Evolutionary conservation across 2,113 vertebrate genomes (phyloP).

Genomic region (Terrapene triunguis): DNA sequence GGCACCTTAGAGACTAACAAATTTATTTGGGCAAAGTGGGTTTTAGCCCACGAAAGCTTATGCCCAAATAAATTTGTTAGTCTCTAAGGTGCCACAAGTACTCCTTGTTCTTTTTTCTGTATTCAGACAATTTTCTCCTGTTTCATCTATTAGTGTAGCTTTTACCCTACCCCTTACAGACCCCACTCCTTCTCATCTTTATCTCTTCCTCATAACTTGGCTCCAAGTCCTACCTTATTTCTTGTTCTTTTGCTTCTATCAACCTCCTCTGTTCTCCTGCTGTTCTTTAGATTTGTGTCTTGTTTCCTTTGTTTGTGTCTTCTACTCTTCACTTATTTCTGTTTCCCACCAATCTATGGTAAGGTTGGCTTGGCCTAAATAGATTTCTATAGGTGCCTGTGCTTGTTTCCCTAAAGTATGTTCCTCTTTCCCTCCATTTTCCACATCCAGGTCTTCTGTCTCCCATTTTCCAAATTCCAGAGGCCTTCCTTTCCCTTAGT

Average conservation of each 20-base stretch:
- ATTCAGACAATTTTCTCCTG: background rate
- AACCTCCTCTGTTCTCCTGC: background rate
- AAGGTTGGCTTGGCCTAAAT: background rate
- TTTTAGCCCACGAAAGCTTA: no score
- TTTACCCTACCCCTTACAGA: background rate
- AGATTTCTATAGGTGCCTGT: background rate
- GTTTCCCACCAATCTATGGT: background rate
- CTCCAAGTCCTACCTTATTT: background rate
- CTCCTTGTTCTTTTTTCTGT: background rate
- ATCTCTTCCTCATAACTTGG: background rate
- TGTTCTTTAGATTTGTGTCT: background rate
- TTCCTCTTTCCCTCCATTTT: background rate
- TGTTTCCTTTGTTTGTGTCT: background rate
- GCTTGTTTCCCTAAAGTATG: background rate
- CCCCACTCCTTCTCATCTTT: background rate
- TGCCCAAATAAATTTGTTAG: no score
- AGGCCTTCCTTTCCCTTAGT: background rate
- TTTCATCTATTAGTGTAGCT: background rate
- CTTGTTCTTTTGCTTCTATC: background rate
- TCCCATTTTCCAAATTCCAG: background rate
- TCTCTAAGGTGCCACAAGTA: no score
- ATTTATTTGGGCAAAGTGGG: no score
- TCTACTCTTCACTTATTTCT: fast-evolving
- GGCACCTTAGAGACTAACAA: no score
- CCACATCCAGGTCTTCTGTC: background rate